Conservation (phyloP, 35 echinoderm and acorn worm genomes). For the Nesometra sesokonis region DNA sequence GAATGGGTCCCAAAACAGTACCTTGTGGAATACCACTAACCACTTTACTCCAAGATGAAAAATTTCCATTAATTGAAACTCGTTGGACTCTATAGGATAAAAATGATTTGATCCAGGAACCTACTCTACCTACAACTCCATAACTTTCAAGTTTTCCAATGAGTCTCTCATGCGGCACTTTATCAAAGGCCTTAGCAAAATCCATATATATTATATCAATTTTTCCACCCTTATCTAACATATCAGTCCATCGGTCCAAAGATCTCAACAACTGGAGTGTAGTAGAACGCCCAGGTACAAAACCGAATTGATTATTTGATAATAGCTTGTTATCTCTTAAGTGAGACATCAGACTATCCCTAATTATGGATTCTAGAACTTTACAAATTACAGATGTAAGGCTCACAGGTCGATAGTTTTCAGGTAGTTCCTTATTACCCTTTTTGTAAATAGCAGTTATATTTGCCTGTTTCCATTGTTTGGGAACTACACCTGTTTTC, state of each 20-base stretch:
- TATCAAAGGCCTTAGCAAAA: no score
- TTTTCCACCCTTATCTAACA: neutral
- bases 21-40: neutral
- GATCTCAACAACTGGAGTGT: no score
- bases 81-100: neutral
- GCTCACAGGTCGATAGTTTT: neutral
- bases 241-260: neutral
- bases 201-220: neutral
- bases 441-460: neutral
- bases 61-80: neutral
- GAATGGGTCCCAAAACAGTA: neutral
- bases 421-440: neutral
- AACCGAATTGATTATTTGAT: no score
- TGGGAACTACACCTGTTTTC: neutral
- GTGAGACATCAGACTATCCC: neutral
- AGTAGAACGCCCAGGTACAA: no score
- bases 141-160: neutral
- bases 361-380: neutral
- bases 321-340: neutral
- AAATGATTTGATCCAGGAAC: neutral
- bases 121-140: neutral
- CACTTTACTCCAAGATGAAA: neutral
- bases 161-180: neutral
- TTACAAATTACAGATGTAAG: neutral
- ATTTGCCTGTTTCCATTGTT: neutral